Evolutionary conservation across 2,888 invertebrate species (phyloP).

Genomic region (Spisula subtruncata): DNA sequence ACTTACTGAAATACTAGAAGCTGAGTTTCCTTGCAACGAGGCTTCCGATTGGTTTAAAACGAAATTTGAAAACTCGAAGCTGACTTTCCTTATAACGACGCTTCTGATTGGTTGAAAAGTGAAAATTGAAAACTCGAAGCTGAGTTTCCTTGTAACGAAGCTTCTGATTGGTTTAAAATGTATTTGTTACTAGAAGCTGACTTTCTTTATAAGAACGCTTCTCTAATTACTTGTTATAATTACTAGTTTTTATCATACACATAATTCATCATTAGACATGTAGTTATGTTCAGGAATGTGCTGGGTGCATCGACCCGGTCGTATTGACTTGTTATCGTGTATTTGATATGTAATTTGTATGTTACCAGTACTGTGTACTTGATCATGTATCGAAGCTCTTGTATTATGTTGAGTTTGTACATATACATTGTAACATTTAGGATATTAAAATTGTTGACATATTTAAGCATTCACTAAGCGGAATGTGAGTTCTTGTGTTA

Average conservation of each 20-base stretch:
- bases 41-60: constrained; percentile 15
- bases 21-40: background rate
- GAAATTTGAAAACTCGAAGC: background rate
- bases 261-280: background rate
- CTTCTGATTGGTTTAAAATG: constrained; percentile 19
- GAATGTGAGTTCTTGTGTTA: too few species aligned
- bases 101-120: constrained; percentile 14
- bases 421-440: too few species aligned
- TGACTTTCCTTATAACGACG: constrained; percentile 13
- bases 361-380: background rate
- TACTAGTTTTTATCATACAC: background rate
- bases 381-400: background rate
- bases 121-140: background rate
- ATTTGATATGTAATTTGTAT: background rate
- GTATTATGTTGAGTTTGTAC: background rate
- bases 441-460: too few species aligned
- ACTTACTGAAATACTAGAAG: background rate
- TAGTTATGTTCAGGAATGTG: background rate
- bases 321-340: background rate
- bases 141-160: constrained; percentile 14
- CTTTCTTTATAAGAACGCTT: constrained; percentile 17
- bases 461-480: too few species aligned
- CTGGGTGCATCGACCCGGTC: background rate
- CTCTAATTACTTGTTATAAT: background rate
- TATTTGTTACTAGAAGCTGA: background rate